Percentiles rank a stretch among this genome's conserved stretches.
Evolutionary conservation across 2,797 vertebrate genomes (phyloP).

Genomic region (Melopsittacus undulatus): DNA sequence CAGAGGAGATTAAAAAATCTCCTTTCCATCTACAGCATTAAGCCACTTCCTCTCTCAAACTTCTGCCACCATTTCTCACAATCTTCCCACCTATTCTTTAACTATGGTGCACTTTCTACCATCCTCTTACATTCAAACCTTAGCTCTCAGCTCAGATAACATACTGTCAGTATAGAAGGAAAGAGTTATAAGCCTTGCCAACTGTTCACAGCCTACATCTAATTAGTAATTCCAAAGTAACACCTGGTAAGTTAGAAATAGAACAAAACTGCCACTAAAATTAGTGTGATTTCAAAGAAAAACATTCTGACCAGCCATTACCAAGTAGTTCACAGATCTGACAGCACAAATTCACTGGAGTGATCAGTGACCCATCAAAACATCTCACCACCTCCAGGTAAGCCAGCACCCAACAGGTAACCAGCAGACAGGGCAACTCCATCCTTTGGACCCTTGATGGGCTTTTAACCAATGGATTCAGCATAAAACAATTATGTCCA

Average conservation of each 20-base stretch:
- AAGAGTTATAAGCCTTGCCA: background rate
- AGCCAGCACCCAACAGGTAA: background rate
- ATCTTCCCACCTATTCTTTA: background rate
- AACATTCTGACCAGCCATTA: background rate
- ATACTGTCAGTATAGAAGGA: background rate
- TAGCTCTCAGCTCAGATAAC: background rate
- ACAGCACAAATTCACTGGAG: background rate
- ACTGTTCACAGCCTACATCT: background rate
- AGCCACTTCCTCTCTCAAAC: background rate
- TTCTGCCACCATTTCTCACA: background rate
- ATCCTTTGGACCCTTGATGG: background rate
- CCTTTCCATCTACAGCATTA: background rate
- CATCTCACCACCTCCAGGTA: background rate
- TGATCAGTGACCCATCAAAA: background rate
- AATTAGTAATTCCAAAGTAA: background rate
- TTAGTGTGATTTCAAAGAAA: background rate
- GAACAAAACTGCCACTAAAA: background rate
- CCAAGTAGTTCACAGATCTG: background rate
- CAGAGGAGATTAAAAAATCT: background rate
- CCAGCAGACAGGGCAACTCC: background rate
- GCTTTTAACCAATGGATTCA: background rate
- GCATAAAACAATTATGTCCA: background rate
- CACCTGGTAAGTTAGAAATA: conserved; percentile 5
- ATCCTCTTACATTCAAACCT: background rate
- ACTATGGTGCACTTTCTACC: background rate